phyloP scores from a whole-genome alignment of 2,797 vertebrate genomes.

The Crocodylus rhombifer region DNA sequence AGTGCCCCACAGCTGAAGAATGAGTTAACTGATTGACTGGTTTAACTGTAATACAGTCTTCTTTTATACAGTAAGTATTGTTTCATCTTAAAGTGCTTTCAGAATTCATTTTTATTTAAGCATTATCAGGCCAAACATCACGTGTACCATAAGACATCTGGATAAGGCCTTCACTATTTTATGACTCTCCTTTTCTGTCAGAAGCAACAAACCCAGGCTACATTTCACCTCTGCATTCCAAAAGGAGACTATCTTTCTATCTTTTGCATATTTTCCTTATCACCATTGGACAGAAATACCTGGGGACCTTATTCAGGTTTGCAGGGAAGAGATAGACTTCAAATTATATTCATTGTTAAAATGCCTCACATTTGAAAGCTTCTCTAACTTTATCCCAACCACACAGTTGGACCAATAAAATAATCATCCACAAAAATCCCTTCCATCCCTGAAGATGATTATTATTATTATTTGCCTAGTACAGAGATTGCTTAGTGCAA shows the following conservation, averaged over 20 bases:
- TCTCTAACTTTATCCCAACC: too few species aligned
- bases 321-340: neutral
- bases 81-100: neutral
- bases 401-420: too few species aligned
- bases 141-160: neutral
- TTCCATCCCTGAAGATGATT: neutral
- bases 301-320: neutral
- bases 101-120: neutral
- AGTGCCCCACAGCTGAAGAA: neutral
- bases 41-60: neutral
- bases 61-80: neutral
- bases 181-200: neutral
- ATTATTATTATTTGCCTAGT: neutral
- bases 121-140: neutral
- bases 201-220: neutral
- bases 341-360: neutral
- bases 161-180: neutral
- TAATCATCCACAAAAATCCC: too few species aligned
- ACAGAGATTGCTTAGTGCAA: neutral
- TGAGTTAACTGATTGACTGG: too few species aligned
- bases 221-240: neutral
- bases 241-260: neutral
- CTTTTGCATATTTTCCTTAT: fast-evolving
- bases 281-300: neutral
- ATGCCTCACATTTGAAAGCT: too few species aligned